phyloP scores from a whole-genome alignment of 2,888 invertebrate species.

The Tubulanus polymorphus region DNA sequence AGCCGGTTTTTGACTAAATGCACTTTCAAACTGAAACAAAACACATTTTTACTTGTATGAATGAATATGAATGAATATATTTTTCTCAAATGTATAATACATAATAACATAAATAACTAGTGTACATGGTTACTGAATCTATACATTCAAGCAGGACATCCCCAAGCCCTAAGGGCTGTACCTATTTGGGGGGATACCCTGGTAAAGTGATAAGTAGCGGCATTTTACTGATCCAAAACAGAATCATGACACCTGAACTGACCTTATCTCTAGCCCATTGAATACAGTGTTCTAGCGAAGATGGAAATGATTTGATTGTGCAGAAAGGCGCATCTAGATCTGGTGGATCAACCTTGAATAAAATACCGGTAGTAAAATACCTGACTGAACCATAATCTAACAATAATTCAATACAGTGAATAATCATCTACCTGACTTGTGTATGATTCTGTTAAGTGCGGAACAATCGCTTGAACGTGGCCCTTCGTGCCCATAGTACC shows the following conservation, averaged over 20 bases:
- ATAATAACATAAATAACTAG: no score
- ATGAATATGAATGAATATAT: neutral
- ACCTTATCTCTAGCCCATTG: constrained; percentile 56
- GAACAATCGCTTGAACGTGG: constrained; percentile 53
- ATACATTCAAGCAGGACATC: no score
- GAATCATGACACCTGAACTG: constrained; percentile 1
- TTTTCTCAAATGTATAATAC: no score
- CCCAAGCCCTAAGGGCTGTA: no score
- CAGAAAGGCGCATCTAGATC: constrained; percentile 53
- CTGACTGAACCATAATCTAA: neutral
- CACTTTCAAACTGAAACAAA: constrained; percentile 50
- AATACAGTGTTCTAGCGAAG: constrained; percentile 54
- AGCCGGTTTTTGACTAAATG: constrained; percentile 47
- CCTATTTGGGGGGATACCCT: neutral
- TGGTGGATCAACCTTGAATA: constrained; percentile 47
- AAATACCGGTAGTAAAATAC: neutral
- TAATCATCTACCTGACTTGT: constrained; percentile 40
- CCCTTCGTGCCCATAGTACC: constrained; percentile 55
- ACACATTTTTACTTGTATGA: neutral
- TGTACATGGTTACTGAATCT: no score
- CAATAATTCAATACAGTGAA: neutral
- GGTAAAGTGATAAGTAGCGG: neutral
- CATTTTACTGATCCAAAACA: neutral
- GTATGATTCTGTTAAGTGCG: constrained; percentile 54
- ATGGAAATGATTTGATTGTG: constrained; percentile 55